Evolutionary conservation across 2,113 vertebrate species (phyloP).

Genomic region (Microtus ochrogaster): DNA sequence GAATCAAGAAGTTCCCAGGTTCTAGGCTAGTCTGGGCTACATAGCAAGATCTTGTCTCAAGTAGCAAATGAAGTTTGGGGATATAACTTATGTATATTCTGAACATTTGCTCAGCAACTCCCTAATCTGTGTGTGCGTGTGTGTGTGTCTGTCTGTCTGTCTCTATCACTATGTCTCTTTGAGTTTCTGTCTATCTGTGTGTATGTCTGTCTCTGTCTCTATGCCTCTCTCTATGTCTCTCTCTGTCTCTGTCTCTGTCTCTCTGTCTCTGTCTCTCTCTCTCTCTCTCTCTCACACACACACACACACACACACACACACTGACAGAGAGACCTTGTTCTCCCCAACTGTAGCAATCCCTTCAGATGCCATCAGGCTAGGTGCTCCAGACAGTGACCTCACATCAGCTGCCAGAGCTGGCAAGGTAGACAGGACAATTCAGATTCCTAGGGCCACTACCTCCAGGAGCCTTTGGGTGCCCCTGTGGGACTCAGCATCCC

Average conservation of each 20-base stretch:
- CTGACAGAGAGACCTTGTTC: not conserved
- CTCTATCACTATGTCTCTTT: too few species aligned
- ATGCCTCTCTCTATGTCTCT: not conserved
- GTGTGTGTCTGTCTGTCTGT: not conserved
- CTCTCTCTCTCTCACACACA: not conserved
- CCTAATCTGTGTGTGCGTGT: not conserved
- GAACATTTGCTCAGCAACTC: not conserved
- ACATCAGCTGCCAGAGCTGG: not conserved
- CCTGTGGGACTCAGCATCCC: not conserved
- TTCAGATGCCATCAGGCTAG: not conserved
- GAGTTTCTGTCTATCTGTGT: too few species aligned
- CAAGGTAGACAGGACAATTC: not conserved
- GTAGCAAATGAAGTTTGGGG: not conserved
- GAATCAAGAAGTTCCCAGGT: not conserved
- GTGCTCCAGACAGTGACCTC: not conserved
- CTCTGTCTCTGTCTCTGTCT: not conserved
- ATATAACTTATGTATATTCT: not conserved
- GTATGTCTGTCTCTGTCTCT: too few species aligned
- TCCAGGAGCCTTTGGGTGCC: not conserved
- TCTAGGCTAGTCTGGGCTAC: not conserved
- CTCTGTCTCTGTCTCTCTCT: not conserved
- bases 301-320: not conserved
- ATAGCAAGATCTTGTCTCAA: not conserved
- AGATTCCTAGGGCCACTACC: not conserved
- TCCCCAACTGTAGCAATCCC: not conserved